Conservation (phyloP, 2,888 invertebrate genomes). For the Leucophenga montana region DNA sequence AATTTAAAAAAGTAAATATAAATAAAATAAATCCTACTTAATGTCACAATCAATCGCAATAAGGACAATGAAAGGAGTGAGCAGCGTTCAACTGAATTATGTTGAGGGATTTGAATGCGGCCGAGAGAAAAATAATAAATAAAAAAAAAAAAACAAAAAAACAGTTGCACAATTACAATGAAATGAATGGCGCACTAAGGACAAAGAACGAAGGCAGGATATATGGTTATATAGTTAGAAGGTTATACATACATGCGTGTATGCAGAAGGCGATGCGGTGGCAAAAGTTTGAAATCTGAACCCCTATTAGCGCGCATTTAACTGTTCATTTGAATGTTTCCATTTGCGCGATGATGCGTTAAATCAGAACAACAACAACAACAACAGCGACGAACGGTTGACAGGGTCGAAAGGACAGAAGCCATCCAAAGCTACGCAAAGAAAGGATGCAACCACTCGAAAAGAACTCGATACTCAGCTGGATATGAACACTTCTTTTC, state of each 20-base stretch:
- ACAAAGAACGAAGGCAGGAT: slow-evolving; percentile 24
- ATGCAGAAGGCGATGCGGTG: slow-evolving; percentile 27
- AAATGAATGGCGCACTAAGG: slow-evolving; percentile 1
- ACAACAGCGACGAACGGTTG: slow-evolving; percentile 34
- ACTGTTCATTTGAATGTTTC: slow-evolving; percentile 71
- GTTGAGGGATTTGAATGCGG: slow-evolving; percentile 1
- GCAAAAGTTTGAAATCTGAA: slow-evolving; percentile 66
- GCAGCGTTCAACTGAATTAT: neutral
- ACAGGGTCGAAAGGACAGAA: slow-evolving; percentile 29
- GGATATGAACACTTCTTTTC: slow-evolving; percentile 25
- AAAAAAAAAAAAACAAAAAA: neutral
- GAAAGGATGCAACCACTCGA: slow-evolving; percentile 28
- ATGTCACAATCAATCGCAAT: slow-evolving; percentile 70
- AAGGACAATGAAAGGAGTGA: slow-evolving; percentile 12
- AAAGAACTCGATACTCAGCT: slow-evolving; percentile 42
- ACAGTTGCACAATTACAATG: slow-evolving; percentile 13
- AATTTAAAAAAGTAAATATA: slow-evolving; percentile 57
- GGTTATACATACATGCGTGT: neutral
- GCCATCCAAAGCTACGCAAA: slow-evolving; percentile 30
- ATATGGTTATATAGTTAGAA: neutral
- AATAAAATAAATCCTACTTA: slow-evolving; percentile 72
- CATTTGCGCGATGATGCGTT: slow-evolving; percentile 70
- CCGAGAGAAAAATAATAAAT: neutral
- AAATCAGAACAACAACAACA: slow-evolving; percentile 66
- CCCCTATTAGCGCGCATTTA: slow-evolving; percentile 72